Evolutionary conservation across 2,113 vertebrate species (phyloP), one percentile per base, ranked within the genome.

Genomic region (Apodemus sylvaticus): DNA sequence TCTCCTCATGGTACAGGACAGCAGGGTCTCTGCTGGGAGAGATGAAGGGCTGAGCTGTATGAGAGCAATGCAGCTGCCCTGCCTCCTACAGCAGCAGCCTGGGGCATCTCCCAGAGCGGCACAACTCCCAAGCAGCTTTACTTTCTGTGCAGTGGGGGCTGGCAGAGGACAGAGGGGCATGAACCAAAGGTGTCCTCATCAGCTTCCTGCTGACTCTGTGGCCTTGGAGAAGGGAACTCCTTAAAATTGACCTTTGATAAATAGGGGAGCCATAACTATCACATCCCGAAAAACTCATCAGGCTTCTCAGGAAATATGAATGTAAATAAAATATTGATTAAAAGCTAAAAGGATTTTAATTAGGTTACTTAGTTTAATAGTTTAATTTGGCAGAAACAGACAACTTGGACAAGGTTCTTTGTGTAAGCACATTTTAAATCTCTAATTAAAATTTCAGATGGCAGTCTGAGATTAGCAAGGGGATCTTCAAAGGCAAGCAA

Each of bases 281-380:
- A 95, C 95, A 97, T 97, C 90, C 96, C 96, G 83, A 97, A 98
- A 62, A 98, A 90, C 58, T 97, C 98, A 98, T 97, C 96, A 98
- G 97, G 68, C 24, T 93, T 87, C 96, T 74, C 42, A 94, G 94
- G 96, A 93, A 98, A 98, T 98, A 98, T 96, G 97, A 98, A 97
- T 96, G 95, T 97, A 98, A 98, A 98, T 98, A 98, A 98, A 98
- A 98, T 98, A 98, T 98, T 98, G 97, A 98, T 98, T 98, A 98
- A 97, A 95, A 98, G 95, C 98, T 98, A 98, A 98, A 98, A 98
- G 98, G 97, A 98, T 98, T 98, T 97, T 98, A 98, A 98, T 98
- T 98, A 97, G 98, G 97, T 98, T 99, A 98, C 95, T 97, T 98
- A 97, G 93, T 98, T 94, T 98, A 98, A 98, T 98, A 98, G 98